Conservation (phyloP, 2,797 vertebrate genomes). For the Xyrichtys novacula region DNA sequence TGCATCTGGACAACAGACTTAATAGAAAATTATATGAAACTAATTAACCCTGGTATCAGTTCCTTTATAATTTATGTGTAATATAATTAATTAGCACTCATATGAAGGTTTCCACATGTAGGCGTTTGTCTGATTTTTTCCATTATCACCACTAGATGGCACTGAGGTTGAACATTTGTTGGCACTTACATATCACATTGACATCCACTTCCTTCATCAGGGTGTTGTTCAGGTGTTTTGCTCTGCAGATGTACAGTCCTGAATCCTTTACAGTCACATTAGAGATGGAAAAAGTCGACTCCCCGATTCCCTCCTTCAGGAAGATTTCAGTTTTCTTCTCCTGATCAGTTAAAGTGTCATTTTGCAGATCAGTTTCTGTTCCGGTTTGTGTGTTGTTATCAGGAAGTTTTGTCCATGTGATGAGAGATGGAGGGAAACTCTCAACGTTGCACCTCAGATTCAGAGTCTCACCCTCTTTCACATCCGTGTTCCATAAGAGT, state of each 20-base stretch:
- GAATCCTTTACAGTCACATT: constrained; percentile 39
- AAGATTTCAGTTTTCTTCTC: background rate
- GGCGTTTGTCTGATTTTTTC: background rate
- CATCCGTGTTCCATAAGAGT: background rate
- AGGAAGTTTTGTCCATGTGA: constrained; percentile 36
- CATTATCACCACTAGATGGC: background rate
- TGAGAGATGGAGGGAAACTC: constrained; percentile 50
- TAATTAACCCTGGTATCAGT: too few relatives aligned
- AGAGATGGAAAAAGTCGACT: constrained; percentile 12
- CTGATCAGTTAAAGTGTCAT: background rate
- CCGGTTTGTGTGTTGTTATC: constrained; percentile 1
- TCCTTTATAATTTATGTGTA: too few relatives aligned
- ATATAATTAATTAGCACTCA: too few relatives aligned
- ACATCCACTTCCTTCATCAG: background rate
- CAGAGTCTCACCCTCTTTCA: constrained; percentile 52
- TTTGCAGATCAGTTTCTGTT: background rate
- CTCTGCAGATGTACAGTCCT: constrained; percentile 62
- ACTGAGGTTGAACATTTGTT: background rate
- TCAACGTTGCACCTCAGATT: constrained; percentile 63
- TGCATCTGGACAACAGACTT: too few relatives aligned
- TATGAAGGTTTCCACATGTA: background rate
- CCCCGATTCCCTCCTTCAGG: background rate
- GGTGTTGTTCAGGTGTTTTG: constrained; percentile 14
- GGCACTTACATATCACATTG: constrained; percentile 53
- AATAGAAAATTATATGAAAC: too few relatives aligned